Base-by-base conservation (phyloP, 2,888 invertebrate species). In the Homarus gammarus region DNA sequence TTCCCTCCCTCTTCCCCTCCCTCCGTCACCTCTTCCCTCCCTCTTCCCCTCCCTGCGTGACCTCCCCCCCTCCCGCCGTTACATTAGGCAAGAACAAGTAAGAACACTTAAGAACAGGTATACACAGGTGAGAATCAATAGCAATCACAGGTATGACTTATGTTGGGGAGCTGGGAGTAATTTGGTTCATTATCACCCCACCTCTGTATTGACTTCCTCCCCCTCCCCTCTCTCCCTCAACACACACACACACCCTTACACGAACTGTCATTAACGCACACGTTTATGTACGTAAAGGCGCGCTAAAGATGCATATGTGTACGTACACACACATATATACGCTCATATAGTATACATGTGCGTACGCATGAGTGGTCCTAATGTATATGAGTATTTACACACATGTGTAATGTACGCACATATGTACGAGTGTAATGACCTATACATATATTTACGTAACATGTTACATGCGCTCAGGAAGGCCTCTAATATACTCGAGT, bases 121-220 rank as follows among this genome's bases (percentile, higher is more conserved):
- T 33, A 36, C 33, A 49, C 70, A 36, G 83, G 49, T 44, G 18
- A 40, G 22, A 73, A 85, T 85, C 84, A 77, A 85, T 85, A 77
- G 77, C 77, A 85, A 77, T 85, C 64, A 64, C 64, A 33, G 84
- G 64, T 56, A 70, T 68, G 83, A 83, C 40, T 38, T 84, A 44
- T 75, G 27, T 75, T 22, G 2, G 27, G 51, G 2, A 10, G 22
- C 22, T 22, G 33, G 68, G 64, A 27, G 82, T 70, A 36, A 38
- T 64, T 61, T 36, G 61, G 27, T 56, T 33, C 70, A 82, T 82
- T 82, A 82, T 36, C 82, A 44, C 70, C 51, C 70, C 51, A 8
- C 27, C 70, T 10, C 31, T 40, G 18, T 31, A 40, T 31, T 44
- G 31, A 49, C 70, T 61, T 31, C 38, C 68, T n/a, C n/a, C n/a